Base-by-base conservation (phyloP, 2,113 vertebrate species). In the Dinomys branickii region DNA sequence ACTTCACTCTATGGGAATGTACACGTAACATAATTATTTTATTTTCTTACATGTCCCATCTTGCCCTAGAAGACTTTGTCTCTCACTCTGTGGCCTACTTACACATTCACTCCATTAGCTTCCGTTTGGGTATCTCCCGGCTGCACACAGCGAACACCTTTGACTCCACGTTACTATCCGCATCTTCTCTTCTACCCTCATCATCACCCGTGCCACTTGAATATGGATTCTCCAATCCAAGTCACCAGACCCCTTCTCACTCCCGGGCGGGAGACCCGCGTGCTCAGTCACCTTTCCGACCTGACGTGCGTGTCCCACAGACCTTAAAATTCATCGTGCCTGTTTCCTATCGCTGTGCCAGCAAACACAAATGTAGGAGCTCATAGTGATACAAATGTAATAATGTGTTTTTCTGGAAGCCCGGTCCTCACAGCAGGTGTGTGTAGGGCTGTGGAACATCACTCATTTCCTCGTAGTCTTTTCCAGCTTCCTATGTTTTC, bases 201-300 rank as follows among this genome's bases (percentile, higher is more conserved):
- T 19, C 10, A 8, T 2, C 28, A 26, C 56, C 6, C 8, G 7
- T 1, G 9, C 4, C 16, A 59, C 10, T 12, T 83, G 73, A 77
- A 0, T 5, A 47, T 0, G 28, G 54, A 26, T 24, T 12, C 33
- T 30, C 11, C 8, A 30, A 3, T 13, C 26, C 47, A 19, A 20
- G 10, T 5, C 1, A 16, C 30, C 8, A 13, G 6, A 35, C 30
- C 30, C 58, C 52, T 38, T n/a, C 65, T 69, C 24, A 63, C 33
- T 75, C 7, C 16, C 65, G 33, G 58, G 14, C 54, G 33, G 26
- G 14, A 65, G 3, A 69, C 5, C 4, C 11, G 3, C 7, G 1
- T 30, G 50, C 47, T 28, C 19, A 28, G 7, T 16, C 80, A 54
- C 30, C 12, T 52, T 24, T 28, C 2, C 50, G 26, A 26, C 13